A percentile compares a stretch with the other conserved stretches of the same genome.
These are phyloP conservation scores for Aphelenchoides avenae DNA, from an alignment of 1,140 invertebrate genomes.

Conservation along the genomic window DNA sequence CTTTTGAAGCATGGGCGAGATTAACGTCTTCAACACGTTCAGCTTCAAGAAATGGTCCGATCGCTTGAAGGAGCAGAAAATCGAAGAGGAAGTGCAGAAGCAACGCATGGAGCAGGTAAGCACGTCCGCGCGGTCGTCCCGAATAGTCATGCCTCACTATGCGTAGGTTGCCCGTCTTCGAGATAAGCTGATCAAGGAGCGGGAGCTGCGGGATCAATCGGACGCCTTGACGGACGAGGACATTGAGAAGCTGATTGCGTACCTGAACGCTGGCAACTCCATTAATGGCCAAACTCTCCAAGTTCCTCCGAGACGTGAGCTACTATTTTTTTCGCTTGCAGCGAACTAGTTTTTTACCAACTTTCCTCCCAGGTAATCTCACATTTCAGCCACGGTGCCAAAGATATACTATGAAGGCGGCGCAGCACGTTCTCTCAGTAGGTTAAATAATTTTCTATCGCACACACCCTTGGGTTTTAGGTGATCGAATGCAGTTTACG, in stretches of 20 bases:
- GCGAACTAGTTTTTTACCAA: too few species aligned
- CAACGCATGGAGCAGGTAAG: conserved; percentile 28
- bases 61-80: too few species aligned
- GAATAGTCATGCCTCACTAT: not conserved
- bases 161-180: conserved; percentile 12
- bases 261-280: conserved; percentile 14
- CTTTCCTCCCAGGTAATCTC: not conserved
- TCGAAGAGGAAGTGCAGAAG: conserved; percentile 25
- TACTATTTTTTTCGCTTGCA: not conserved
- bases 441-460: too few species aligned
- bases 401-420: too few species aligned
- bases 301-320: not conserved
- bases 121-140: not conserved
- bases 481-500: not conserved
- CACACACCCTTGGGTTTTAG: too few species aligned
- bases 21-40: conserved; percentile 30
- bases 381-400: too few species aligned
- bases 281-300: not conserved
- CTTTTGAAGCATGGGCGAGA: conserved; percentile 22
- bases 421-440: too few species aligned
- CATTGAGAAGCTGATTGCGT: conserved; percentile 22
- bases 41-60: conserved; percentile 36
- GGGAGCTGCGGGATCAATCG: conserved; percentile 13
- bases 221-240: conserved; percentile 21
- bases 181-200: conserved; percentile 19